Evolutionary conservation across 2,113 vertebrate species (phyloP), one percentile per base, ranked within the genome.

Genomic region (Chaetodon trifascialis): DNA sequence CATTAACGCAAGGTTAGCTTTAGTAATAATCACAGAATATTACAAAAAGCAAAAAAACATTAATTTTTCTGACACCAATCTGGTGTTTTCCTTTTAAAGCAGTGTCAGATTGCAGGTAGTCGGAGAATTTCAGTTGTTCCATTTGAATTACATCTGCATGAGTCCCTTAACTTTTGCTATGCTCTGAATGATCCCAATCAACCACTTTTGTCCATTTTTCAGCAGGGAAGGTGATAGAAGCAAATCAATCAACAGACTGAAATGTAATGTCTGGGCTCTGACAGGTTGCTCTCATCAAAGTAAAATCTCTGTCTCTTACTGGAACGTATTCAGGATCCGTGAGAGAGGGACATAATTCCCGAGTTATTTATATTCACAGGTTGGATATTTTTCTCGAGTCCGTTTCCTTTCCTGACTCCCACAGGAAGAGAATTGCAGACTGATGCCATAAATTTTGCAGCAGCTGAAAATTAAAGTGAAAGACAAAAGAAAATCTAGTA

Each of bases 341-440:
- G 10, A 51, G 75, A 44, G 46, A 52, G 36, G n/a, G n/a, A 71
- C 51, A 49, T 36, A 64, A 80, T 76, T 66, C 64, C 59, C 40
- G 59, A 56, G 58, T 78, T 79, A 80, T 89, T 83, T 80, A 86
- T 67, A 84, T 77, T 83, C 62, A 71, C 38, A 60, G 49, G 54
- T 46, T 86, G 42, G 21, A 54, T 74, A 67, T 79, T 62, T 69
- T 74, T 70, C 11, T 70, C 14, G 30, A 30, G 30, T 73, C 21
- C 52, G 19, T 71, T 86, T 76, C 73, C 73, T 69, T 63, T 66
- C 79, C 58, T 56, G 47, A 60, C 51, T 85, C 72, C 73, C 76
- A 80, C 80, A 86, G 86, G 83, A 86, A 86, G 62, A 69, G 47
- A 49, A 38, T 12, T 54, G 42, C 46, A 15, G 47, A 46, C 73